Percentiles rank a stretch among this genome's conserved stretches.
These are phyloP conservation scores for Protobothrops mucrosquamatus DNA, from an alignment of 2,113 vertebrate genomes.

Conservation along the genomic window DNA sequence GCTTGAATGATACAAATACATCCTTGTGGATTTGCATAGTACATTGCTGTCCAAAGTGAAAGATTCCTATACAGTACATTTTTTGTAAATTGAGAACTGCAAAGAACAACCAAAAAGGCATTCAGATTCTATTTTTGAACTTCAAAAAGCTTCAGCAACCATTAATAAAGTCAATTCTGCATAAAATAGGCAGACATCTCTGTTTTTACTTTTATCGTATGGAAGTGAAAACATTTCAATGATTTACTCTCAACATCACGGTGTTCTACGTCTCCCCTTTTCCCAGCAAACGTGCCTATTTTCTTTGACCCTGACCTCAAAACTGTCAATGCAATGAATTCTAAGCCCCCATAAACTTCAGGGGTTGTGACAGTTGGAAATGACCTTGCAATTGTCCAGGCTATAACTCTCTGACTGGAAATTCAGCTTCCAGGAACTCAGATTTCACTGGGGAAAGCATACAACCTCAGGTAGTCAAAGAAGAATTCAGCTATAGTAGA, in stretches of 20 bases:
- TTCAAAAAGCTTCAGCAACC: background rate
- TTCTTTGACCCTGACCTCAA: slow-evolving; percentile 9
- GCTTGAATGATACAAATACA: background rate
- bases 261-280: background rate
- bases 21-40: background rate
- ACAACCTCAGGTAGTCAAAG: background rate
- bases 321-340: slow-evolving; percentile 34
- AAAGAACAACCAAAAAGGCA: background rate
- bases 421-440: rapidly evolving
- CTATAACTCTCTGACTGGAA: background rate
- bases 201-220: background rate
- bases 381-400: slow-evolving; percentile 21
- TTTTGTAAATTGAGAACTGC: background rate
- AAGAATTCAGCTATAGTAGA: background rate
- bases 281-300: background rate
- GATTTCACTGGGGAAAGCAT: background rate
- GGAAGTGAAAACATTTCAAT: slow-evolving; percentile 5
- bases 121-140: background rate
- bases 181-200: slow-evolving; percentile 11
- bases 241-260: background rate
- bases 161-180: background rate
- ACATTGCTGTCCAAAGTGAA: background rate
- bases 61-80: background rate
- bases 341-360: slow-evolving; percentile 30
- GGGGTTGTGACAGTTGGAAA: slow-evolving; percentile 16